Base-by-base conservation (phyloP, 2,888 invertebrate species). In the Calameuta pallipes region DNA sequence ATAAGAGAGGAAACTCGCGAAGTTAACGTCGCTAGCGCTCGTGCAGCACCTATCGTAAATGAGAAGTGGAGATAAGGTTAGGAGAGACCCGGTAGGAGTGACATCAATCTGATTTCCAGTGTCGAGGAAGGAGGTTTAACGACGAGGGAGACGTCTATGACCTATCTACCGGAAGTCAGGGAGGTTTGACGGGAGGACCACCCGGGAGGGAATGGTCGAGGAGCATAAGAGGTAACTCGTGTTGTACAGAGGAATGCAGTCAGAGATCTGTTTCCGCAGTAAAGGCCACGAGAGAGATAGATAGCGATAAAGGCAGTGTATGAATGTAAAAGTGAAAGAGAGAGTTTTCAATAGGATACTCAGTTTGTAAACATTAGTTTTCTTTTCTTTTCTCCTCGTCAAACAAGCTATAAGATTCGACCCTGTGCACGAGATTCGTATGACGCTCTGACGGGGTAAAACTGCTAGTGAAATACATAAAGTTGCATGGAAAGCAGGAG, bases 391-490 rank as follows among this genome's bases (percentile, higher is more conserved):
- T 73, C 70, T 31, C 73, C 37, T 73, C 71, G 71, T 71, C 71
- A 31, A 71, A 33, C 71, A 34, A 31, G 31, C 6, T 71, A 1
- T 31, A n/a, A 31, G 34, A 30, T 69, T 15, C 36, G 36, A 30
- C 15, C 36, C 33, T 30, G 1, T 34, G 30, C 33, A 35, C 30
- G 2, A 31, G 71, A 79, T 79, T 73, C 80, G 69, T 76, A 76
- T 68, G 56, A 78, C 73, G 76, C 56, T 78, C 41, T 69, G 71
- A 41, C 36, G 69, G 74, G 74, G 56, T 68, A 11, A 15, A 31
- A 75, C 75, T 75, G 69, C 81, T 78, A 76, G 79, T 76, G 74
- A 23, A 76, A 74, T 69, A 34, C 73, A 30, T 36, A 79, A 79
- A 69, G 69, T 30, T 15, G 36, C 23, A 71, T 36, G 11, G 12